Base-by-base conservation (phyloP, 2,113 vertebrate species). In the Indicator indicator region DNA sequence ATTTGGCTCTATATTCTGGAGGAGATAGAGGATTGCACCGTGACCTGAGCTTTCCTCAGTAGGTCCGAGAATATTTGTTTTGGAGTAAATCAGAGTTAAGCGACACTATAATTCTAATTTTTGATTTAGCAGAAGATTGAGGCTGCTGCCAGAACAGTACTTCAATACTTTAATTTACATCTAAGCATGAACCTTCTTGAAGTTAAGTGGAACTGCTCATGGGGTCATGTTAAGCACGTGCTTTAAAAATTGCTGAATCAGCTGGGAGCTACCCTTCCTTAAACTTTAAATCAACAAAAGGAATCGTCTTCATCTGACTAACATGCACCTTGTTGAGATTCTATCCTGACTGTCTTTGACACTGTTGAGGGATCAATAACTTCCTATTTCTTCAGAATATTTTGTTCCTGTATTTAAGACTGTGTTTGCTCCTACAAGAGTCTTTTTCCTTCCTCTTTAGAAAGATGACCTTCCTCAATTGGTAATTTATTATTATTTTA, bases 401-500 rank as follows among this genome's bases (percentile, higher is more conserved):
- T 72, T 92, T 78, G 88, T 73, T 78, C 15, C 33, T 62, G 11
- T 80, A 56, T 70, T 74, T 81, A 33, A 70, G 55, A 42, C 19
- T 72, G 23, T 0, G 20, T 50, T 78, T 79, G 55, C 44, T 82
- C 33, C 77, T 86, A 72, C 79, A 78, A 58, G 71, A 83, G 50
- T 55, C 65, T 86, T 90, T 73, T 94, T n/a, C 83, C 12, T 90
- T 21, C 79, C 86, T 24, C 76, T 93, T 91, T 81, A 86, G 74
- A 26, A 52, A 52, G 50, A 93, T 82, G 54, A 88, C 72, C 59
- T 83, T 83, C 91, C 74, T 60, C 91, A 95, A 9, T 17, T 91
- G 90, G 88, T 97, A 96, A 97, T 98, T 98, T 97, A 96, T 93
- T 95, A 96, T 98, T 98, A 97, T 95, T 97, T 96, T 91, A 86